Conservation (phyloP, 2,113 vertebrate species). For the Nothocercus nigrocapillus region DNA sequence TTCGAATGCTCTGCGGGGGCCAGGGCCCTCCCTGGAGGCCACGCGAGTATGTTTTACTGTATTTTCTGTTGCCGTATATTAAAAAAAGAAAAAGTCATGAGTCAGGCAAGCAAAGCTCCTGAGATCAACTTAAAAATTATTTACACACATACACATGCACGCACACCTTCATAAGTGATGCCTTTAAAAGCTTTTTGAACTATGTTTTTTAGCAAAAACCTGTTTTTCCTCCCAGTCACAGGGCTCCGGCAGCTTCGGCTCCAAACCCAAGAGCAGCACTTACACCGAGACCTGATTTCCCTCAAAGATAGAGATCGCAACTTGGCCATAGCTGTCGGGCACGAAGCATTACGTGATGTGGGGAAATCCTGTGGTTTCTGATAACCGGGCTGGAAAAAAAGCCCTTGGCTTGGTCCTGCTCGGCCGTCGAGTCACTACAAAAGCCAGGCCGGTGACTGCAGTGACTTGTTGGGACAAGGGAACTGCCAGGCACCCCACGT, state of each 20-base stretch:
- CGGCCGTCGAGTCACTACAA: accelerated
- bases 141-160: neutral
- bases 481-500: neutral
- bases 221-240: neutral
- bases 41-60: slow-evolving; percentile 62
- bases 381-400: accelerated
- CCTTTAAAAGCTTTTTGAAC: slow-evolving; percentile 4
- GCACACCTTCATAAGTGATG: slow-evolving; percentile 37
- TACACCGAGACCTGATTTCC: neutral
- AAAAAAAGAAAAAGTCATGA: neutral
- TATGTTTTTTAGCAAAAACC: neutral
- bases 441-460: neutral
- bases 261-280: neutral
- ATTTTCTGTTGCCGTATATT: slow-evolving; percentile 55
- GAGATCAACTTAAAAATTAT: slow-evolving; percentile 34
- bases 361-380: neutral
- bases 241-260: neutral
- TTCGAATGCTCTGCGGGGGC: slow-evolving; percentile 46
- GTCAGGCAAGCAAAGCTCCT: slow-evolving; percentile 44
- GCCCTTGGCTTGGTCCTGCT: neutral
- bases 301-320: neutral
- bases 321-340: neutral
- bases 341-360: neutral
- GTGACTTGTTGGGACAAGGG: neutral
- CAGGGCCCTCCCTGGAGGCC: slow-evolving; percentile 22